Percentiles rank a stretch among this genome's conserved stretches.
Conservation (phyloP, 2,888 invertebrate genomes). For the Drosophila histrio region DNA sequence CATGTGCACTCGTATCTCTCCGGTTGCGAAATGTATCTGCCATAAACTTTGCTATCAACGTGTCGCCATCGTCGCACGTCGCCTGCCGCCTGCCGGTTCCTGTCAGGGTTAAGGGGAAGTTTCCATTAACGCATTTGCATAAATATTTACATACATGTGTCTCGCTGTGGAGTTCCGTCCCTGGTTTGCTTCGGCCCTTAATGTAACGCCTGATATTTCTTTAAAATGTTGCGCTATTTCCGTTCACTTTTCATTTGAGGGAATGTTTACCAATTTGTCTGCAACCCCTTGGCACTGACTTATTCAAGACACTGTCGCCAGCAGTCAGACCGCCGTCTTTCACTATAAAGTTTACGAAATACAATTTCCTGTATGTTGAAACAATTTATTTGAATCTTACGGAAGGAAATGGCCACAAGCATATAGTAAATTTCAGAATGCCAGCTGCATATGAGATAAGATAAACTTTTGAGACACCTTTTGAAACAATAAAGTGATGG, state of each 20-base stretch:
- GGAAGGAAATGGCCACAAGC: conserved; percentile 38
- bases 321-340: not conserved
- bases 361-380: conserved; percentile 51
- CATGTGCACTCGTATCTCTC: conserved; percentile 27
- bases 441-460: conserved; percentile 6
- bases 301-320: conserved; percentile 27
- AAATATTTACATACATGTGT: conserved; percentile 72
- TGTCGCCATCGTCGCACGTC: conserved; percentile 61
- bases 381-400: conserved; percentile 24
- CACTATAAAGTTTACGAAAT: conserved; percentile 37
- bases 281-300: conserved; percentile 26
- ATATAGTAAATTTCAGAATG: conserved; percentile 14
- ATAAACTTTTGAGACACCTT: not conserved
- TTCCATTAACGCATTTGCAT: conserved; percentile 80
- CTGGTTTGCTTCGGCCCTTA: conserved; percentile 7
- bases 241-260: conserved; percentile 9
- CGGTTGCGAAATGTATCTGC: conserved; percentile 64
- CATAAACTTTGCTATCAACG: conserved; percentile 71
- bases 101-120: conserved; percentile 17
- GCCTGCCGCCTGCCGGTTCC: conserved; percentile 1
- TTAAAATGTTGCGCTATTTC: conserved; percentile 66
- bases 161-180: conserved; percentile 1
- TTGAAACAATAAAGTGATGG: not conserved
- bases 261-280: conserved; percentile 59
- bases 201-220: conserved; percentile 29